Conservation (phyloP, 2,797 vertebrate genomes). For the Chelon auratus region DNA sequence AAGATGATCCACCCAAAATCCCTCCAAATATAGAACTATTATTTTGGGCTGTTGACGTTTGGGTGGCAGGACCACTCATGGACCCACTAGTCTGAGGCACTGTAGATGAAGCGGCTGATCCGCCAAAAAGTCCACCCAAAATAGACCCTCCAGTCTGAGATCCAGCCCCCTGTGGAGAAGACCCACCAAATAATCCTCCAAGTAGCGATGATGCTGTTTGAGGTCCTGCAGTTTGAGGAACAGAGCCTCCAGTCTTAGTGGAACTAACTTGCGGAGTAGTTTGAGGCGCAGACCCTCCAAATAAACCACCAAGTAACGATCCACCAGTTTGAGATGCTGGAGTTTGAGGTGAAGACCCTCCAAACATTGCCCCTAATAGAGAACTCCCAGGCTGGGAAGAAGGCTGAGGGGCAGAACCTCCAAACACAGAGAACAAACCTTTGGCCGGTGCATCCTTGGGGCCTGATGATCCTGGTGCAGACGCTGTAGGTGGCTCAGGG, state of each 20-base stretch:
- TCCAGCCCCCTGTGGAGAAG: conserved; percentile 57
- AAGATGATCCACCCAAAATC: conserved; percentile 70
- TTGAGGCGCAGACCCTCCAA: conserved; percentile 70
- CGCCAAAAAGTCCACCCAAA: conserved; percentile 83
- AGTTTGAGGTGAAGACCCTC: conserved; percentile 71
- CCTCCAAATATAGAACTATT: conserved; percentile 74
- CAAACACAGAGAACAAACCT: conserved; percentile 76
- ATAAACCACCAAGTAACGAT: conserved; percentile 85
- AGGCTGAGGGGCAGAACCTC: conserved; percentile 71
- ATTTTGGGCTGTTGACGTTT: conserved; percentile 65
- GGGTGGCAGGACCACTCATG: conserved; percentile 37
- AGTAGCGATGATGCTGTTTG: conserved; percentile 81
- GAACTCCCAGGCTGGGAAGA: conserved; percentile 70
- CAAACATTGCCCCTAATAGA: conserved; percentile 81
- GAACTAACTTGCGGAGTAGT: conserved; percentile 47
- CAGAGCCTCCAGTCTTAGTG: conserved; percentile 60
- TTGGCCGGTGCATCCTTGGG: conserved; percentile 68
- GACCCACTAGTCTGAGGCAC: conserved; percentile 68
- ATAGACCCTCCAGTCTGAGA: conserved; percentile 70
- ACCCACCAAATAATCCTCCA: conserved; percentile 81
- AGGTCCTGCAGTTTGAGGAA: conserved; percentile 66
- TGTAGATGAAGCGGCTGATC: conserved; percentile 65
- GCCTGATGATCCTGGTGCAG: conserved; percentile 52
- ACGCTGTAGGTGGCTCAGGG: conserved; percentile 42
- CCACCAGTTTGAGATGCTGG: conserved; percentile 76